phyloP scores from a whole-genome alignment of 2,797 vertebrate genomes.

The Chrysocyon brachyurus region DNA sequence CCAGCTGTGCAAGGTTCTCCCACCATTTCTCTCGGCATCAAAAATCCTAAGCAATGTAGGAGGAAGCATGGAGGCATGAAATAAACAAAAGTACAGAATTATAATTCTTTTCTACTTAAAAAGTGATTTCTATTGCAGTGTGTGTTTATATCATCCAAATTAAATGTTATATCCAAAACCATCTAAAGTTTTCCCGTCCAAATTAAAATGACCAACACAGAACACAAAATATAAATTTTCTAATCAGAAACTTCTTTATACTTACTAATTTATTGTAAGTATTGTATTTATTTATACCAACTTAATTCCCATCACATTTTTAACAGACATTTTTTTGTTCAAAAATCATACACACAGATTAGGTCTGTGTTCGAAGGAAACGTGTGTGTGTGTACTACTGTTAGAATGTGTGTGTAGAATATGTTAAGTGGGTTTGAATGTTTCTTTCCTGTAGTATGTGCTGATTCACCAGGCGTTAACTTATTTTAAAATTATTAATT shows the following conservation, averaged over 20 bases:
- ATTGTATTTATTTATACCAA: background rate
- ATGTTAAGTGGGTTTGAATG: slow-evolving; percentile 3
- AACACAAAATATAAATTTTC: slow-evolving; percentile 19
- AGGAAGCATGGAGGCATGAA: background rate
- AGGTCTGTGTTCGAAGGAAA: background rate
- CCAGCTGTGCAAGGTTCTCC: background rate
- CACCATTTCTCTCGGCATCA: background rate
- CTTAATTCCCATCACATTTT: slow-evolving; percentile 34
- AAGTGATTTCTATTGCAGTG: background rate
- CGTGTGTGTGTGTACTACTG: background rate
- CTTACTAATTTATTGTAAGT: background rate
- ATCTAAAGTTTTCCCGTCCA: background rate
- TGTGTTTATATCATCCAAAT: slow-evolving; percentile 18
- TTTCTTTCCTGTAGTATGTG: background rate
- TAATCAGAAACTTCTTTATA: slow-evolving; percentile 8
- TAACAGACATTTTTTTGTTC: slow-evolving; percentile 6
- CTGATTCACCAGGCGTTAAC: background rate
- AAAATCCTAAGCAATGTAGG: background rate
- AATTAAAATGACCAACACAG: slow-evolving; percentile 15
- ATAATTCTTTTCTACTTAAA: background rate
- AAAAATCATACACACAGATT: slow-evolving; percentile 27
- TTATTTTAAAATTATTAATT: slow-evolving; percentile 44
- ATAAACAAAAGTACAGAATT: background rate
- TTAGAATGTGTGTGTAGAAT: background rate
- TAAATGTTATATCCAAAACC: slow-evolving; percentile 38